These are phyloP conservation scores for Tetropium fuscum DNA, from an alignment of 2,888 invertebrate genomes.

Conservation along the genomic window DNA sequence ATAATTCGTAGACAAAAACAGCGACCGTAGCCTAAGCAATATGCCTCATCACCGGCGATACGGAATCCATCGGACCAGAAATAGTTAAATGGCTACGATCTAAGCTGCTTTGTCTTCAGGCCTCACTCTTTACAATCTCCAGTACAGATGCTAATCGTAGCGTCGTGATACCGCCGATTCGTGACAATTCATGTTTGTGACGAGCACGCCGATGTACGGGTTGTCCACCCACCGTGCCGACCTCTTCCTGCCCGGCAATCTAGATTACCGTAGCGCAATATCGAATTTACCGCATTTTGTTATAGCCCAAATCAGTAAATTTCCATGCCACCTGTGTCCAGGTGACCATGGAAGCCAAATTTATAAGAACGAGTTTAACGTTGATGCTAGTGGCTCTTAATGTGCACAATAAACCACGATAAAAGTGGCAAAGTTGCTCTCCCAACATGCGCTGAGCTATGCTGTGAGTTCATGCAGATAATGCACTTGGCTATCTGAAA, in stretches of 20 bases:
- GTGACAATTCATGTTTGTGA: slow-evolving; percentile 59
- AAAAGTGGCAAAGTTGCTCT: slow-evolving; percentile 37
- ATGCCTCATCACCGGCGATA: slow-evolving; percentile 48
- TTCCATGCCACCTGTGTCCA: no score
- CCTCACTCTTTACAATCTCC: slow-evolving; percentile 56
- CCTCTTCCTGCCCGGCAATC: neutral
- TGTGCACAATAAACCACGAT: slow-evolving; percentile 59
- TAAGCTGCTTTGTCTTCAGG: slow-evolving; percentile 46
- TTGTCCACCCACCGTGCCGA: slow-evolving; percentile 11
- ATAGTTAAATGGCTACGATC: slow-evolving; percentile 39
- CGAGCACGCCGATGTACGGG: slow-evolving; percentile 32
- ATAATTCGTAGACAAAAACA: neutral
- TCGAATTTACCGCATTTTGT: no score
- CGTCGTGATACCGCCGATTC: slow-evolving; percentile 59
- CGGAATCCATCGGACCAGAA: slow-evolving; percentile 47
- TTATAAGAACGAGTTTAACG: slow-evolving; percentile 56
- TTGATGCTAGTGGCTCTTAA: slow-evolving; percentile 52
- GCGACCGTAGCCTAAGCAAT: slow-evolving; percentile 25
- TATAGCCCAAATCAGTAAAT: no score
- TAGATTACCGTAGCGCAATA: no score
- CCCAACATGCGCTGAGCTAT: neutral
- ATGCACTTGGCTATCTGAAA: slow-evolving; percentile 31
- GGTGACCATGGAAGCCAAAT: slow-evolving; percentile 57
- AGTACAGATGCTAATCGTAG: slow-evolving; percentile 61
- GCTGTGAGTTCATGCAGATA: slow-evolving; percentile 23